These are phyloP conservation scores for Unio pictorum DNA, from an alignment of 2,888 invertebrate genomes.

Conservation along the genomic window DNA sequence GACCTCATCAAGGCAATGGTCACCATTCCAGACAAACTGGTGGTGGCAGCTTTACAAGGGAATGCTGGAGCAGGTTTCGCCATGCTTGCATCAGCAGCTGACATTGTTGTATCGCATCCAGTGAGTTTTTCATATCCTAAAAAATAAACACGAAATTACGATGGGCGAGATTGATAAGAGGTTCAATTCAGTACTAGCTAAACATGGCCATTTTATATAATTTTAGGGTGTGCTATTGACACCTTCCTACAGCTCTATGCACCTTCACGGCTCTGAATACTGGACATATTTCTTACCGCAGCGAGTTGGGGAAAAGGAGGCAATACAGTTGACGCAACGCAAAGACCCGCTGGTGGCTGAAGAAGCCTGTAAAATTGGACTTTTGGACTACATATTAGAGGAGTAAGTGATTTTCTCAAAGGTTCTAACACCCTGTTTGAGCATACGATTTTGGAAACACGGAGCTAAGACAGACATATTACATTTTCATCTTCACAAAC, in stretches of 20 bases:
- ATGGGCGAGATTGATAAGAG: too few relatives aligned
- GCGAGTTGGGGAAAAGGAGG: constrained; percentile 15
- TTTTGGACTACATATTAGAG: constrained; percentile 4
- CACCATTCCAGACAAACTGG: constrained; percentile 18
- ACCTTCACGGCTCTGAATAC: constrained; percentile 24
- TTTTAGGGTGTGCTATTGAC: constrained; percentile 19
- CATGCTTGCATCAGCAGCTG: constrained; percentile 21
- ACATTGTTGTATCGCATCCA: constrained; percentile 12
- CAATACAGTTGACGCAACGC: constrained; percentile 2
- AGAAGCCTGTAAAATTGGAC: constrained; percentile 3
- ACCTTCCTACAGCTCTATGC: constrained; percentile 25
- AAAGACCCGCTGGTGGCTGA: constrained; percentile 2
- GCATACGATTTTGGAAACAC: too few relatives aligned
- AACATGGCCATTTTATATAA: background rate
- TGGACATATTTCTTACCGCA: constrained; percentile 21
- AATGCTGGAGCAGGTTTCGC: constrained; percentile 26
- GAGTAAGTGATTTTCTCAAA: background rate
- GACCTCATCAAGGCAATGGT: constrained; percentile 25
- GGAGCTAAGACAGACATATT: too few relatives aligned
- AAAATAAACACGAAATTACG: too few relatives aligned
- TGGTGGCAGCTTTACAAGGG: constrained; percentile 13
- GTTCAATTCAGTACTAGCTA: too few relatives aligned
- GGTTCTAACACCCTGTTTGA: too few relatives aligned
- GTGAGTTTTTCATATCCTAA: background rate
- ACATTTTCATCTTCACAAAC: too few relatives aligned